Evolutionary conservation across 2,797 vertebrate genomes (phyloP).

Genomic region (Telmatherina bonti): DNA sequence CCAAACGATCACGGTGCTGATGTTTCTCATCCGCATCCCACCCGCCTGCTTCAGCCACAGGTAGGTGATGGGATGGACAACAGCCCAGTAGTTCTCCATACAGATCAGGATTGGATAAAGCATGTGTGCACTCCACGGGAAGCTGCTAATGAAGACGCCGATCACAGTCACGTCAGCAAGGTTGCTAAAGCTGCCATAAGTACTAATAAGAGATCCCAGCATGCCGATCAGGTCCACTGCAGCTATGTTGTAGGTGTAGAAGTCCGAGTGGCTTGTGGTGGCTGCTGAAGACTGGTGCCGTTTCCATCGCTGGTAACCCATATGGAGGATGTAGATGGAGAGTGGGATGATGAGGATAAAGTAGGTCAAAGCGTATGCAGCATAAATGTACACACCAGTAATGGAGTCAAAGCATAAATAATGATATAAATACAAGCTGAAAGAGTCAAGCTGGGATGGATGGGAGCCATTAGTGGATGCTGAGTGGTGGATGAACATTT

Average conservation of each 20-base stretch:
- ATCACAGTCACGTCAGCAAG: rapidly evolving
- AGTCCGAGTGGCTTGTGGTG: slow-evolving; percentile 13
- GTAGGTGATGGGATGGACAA: slow-evolving; percentile 45
- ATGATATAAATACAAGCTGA: no score
- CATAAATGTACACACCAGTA: background rate
- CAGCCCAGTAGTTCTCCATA: slow-evolving; percentile 28
- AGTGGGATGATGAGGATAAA: background rate
- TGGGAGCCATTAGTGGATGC: background rate
- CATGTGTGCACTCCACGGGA: slow-evolving; percentile 10
- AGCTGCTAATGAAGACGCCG: background rate
- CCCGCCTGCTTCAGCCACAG: background rate
- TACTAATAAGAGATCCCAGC: rapidly evolving
- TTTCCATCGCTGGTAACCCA: slow-evolving; percentile 14
- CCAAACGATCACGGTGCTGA: slow-evolving; percentile 4
- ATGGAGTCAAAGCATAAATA: background rate
- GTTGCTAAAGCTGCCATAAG: rapidly evolving
- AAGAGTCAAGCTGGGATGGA: no score
- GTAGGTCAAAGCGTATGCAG: background rate
- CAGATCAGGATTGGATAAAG: background rate
- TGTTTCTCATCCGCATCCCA: slow-evolving; percentile 10
- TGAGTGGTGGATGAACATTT: background rate
- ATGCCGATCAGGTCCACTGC: slow-evolving; percentile 11
- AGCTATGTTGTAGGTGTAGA: slow-evolving; percentile 29
- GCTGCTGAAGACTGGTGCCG: background rate
- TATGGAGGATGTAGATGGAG: slow-evolving; percentile 2